Conservation (phyloP, 92 coral and sea anemone genomes). For the Zoanthus gigantus region DNA sequence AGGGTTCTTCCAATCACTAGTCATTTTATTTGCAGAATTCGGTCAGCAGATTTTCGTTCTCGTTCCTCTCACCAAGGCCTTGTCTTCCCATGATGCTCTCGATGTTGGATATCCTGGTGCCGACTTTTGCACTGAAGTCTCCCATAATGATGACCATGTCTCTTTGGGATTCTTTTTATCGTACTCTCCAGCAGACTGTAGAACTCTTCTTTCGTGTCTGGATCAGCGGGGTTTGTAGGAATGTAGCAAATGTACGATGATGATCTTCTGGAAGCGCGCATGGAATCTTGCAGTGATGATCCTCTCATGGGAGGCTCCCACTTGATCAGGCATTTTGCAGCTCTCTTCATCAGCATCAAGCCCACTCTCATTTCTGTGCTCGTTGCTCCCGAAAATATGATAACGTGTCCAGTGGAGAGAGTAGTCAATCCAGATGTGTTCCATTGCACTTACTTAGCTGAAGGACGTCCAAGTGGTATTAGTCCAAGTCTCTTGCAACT, state of each 20-base stretch:
- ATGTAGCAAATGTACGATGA: neutral
- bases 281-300: conserved; percentile 1
- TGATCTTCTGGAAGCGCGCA: conserved; percentile 3
- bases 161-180: neutral
- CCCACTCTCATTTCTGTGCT: neutral
- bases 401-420: conserved; percentile 4
- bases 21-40: too few relatives aligned
- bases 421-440: conserved; percentile 13
- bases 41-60: too few relatives aligned
- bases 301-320: neutral
- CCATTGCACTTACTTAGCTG: neutral
- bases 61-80: too few relatives aligned
- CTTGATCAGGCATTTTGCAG: neutral
- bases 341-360: neutral
- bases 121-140: neutral
- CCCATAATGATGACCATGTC: neutral
- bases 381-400: neutral
- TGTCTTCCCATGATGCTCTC: neutral
- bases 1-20: too few relatives aligned
- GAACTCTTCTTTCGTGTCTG: neutral
- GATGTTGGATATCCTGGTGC: neutral
- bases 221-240: neutral
- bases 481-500: neutral
- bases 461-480: neutral
- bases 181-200: neutral